A percentile compares a stretch with the other conserved stretches of the same genome.
phyloP scores from a whole-genome alignment of 2,797 vertebrate species.

The Hoplostethus mediterraneus region DNA sequence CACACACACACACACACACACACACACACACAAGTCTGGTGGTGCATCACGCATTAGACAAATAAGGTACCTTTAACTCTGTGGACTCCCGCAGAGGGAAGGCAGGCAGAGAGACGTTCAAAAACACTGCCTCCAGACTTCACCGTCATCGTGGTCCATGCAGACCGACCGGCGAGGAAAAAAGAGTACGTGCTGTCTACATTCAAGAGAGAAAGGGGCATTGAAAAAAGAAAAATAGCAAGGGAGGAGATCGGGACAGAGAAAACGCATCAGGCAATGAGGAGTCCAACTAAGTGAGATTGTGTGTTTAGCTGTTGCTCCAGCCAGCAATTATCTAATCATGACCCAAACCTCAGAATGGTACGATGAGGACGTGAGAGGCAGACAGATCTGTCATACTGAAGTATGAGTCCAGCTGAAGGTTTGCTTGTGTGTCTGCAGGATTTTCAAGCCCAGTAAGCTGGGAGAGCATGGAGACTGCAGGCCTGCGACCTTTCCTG shows the following conservation, averaged over 20 bases:
- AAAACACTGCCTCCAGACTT: slow-evolving; percentile 71
- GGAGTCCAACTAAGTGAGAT: slow-evolving; percentile 30
- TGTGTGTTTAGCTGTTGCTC: slow-evolving; percentile 23
- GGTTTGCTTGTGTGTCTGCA: slow-evolving; percentile 38
- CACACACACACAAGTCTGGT: slow-evolving; percentile 48
- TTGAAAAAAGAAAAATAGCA: slow-evolving; percentile 41
- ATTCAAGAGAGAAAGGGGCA: slow-evolving; percentile 44
- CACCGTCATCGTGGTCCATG: slow-evolving; percentile 58
- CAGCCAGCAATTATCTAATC: slow-evolving; percentile 30
- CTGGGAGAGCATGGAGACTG: slow-evolving; percentile 42
- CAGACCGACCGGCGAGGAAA: slow-evolving; percentile 55
- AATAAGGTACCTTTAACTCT: slow-evolving; percentile 69
- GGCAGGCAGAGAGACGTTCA: slow-evolving; percentile 61
- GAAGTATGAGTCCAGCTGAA: slow-evolving; percentile 6
- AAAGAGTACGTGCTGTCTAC: slow-evolving; percentile 47
- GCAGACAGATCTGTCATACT: slow-evolving; percentile 43
- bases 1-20: slow-evolving; percentile 42
- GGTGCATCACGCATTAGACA: slow-evolving; percentile 58
- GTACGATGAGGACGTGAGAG: slow-evolving; percentile 23
- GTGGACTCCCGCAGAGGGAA: slow-evolving; percentile 60
- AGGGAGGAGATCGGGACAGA: slow-evolving; percentile 33
- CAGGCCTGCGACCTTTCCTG: slow-evolving; percentile 77
- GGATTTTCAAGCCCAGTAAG: slow-evolving; percentile 57
- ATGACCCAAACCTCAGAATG: slow-evolving; percentile 30
- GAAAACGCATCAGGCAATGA: slow-evolving; percentile 30